These are phyloP conservation scores for Dendropsophus ebraccatus DNA, from an alignment of 2,113 vertebrate genomes.

Conservation along the genomic window DNA sequence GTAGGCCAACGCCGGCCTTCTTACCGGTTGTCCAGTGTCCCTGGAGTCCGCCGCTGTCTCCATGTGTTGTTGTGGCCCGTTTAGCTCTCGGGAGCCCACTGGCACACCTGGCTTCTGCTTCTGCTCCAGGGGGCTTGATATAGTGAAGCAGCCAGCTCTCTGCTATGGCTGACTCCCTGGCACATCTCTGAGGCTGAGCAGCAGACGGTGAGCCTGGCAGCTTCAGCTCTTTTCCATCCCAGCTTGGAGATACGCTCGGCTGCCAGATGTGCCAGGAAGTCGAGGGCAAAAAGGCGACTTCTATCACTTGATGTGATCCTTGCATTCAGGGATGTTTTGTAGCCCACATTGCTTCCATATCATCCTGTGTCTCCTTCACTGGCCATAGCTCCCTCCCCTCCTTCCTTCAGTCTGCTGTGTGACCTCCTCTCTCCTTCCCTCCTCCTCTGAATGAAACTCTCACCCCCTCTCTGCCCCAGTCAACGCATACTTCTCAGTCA, in stretches of 20 bases:
- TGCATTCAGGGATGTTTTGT: neutral
- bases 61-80: constrained; percentile 23
- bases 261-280: constrained; percentile 44
- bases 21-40: constrained; percentile 47
- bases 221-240: neutral
- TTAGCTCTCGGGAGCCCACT: constrained; percentile 9
- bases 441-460: constrained; percentile 24
- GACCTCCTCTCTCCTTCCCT: constrained; percentile 31
- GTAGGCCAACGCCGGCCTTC: neutral
- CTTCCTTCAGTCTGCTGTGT: constrained; percentile 29
- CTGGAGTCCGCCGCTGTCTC: constrained; percentile 29
- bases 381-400: neutral
- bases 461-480: constrained; percentile 29
- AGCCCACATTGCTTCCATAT: neutral
- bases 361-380: constrained; percentile 29
- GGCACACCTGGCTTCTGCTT: constrained; percentile 34
- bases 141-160: neutral
- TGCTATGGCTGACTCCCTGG: neutral
- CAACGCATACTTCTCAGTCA: constrained; percentile 34
- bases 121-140: neutral
- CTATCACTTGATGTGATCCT: neutral
- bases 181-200: constrained; percentile 27
- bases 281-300: neutral
- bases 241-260: neutral
- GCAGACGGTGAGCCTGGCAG: constrained; percentile 7